phyloP scores from a whole-genome alignment of 2,113 vertebrate species.

The Spheniscus mendiculus region DNA sequence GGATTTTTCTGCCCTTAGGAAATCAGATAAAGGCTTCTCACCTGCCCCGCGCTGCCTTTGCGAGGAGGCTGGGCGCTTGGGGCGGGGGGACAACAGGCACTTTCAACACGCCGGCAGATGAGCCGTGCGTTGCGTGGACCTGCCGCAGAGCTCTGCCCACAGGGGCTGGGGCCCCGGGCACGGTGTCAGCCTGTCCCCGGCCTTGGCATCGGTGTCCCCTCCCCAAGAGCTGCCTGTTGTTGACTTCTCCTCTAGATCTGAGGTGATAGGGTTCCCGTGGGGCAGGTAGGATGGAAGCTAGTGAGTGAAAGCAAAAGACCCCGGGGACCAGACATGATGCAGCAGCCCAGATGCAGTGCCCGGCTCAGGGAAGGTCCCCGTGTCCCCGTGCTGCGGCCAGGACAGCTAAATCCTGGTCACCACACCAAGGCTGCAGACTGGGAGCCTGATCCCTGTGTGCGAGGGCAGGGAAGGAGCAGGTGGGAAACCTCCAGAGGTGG shows the following conservation, averaged over 20 bases:
- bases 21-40: slow-evolving; percentile 73
- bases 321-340: accelerated
- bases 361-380: background rate
- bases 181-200: background rate
- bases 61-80: background rate
- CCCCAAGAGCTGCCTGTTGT: background rate
- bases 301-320: background rate
- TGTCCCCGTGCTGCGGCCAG: background rate
- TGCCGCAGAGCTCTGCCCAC: background rate
- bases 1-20: slow-evolving; percentile 71
- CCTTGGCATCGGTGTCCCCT: background rate
- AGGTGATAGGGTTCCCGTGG: background rate
- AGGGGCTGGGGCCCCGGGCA: background rate
- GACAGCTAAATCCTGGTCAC: background rate
- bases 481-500: background rate
- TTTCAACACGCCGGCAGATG: slow-evolving; percentile 45
- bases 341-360: background rate
- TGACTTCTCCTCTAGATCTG: background rate
- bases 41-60: slow-evolving; percentile 50
- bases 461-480: background rate
- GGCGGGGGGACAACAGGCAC: slow-evolving; percentile 51
- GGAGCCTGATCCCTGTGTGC: background rate
- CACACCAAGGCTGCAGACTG: background rate
- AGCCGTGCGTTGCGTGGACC: background rate
- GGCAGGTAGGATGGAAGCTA: background rate